These are phyloP conservation scores for Scortum barcoo DNA, from an alignment of 2,113 vertebrate genomes.

Conservation along the genomic window DNA sequence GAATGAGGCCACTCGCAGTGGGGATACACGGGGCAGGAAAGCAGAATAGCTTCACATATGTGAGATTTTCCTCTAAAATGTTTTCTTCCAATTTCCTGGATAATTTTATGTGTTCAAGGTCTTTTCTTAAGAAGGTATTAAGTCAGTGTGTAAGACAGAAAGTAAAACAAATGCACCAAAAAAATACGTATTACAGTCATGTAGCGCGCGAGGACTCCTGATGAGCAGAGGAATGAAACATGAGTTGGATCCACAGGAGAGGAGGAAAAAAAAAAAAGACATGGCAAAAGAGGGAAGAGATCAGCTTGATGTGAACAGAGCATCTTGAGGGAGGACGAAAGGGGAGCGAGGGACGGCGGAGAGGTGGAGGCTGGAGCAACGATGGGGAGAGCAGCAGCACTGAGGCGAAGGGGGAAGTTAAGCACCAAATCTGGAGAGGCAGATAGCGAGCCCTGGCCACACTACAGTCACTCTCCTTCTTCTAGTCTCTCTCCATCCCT, in stretches of 20 bases:
- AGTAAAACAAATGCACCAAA: neutral
- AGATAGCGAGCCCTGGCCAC: constrained; percentile 54
- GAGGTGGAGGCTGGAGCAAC: neutral
- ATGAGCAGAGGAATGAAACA: constrained; percentile 4
- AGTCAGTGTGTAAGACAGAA: no score
- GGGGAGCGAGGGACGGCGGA: constrained; percentile 7
- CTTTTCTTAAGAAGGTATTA: no score
- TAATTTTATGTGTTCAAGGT: neutral
- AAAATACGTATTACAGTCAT: neutral
- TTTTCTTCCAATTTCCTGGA: no score
- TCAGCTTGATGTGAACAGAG: constrained; percentile 1
- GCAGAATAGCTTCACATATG: no score
- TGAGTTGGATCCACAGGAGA: neutral
- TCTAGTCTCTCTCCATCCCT: constrained; percentile 26
- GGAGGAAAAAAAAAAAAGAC: no score
- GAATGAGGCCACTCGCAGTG: no score
- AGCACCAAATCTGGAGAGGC: constrained; percentile 54
- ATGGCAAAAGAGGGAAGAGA: neutral
- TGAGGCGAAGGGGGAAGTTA: constrained; percentile 42
- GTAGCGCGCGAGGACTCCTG: neutral
- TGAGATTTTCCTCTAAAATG: no score
- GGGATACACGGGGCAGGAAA: no score
- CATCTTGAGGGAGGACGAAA: neutral
- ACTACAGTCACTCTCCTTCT: constrained; percentile 53
- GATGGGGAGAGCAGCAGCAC: constrained; percentile 11